Base-by-base conservation (phyloP, 2,797 vertebrate species). In the Cephalopachus bancanus region DNA sequence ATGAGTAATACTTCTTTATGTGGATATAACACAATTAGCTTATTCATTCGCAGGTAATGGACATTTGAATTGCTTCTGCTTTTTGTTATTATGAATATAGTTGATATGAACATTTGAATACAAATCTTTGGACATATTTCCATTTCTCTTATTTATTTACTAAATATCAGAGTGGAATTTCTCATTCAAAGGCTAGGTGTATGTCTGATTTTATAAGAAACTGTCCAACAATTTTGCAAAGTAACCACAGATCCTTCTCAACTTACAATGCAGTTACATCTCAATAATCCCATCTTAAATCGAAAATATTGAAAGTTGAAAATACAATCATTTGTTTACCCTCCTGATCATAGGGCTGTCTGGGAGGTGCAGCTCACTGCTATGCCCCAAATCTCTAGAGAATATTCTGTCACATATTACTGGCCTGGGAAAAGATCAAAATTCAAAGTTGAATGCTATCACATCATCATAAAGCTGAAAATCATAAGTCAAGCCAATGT, bases 121-220 rank as follows among this genome's bases (percentile, higher is more conserved):
- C 10, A 14, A 53, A 11, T 53, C 55, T 81, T 92, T 76, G 33
- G 17, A 30, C 9, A 22, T 30, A 24, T 51, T 94, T 94, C 93
- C n/a, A 49, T 93, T 90, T 84, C 15, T 72, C 10, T 76, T 89
- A 86, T 44, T 44, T 44, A 10, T 10, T 65, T 93, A 71, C 74
- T 85, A 78, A 71, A 81, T 76, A 67, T 2, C 7, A 9, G n/a
- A 74, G 24, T 37, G 83, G 62, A 75, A 64, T 44, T 83, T 26
- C 2, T 86, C 6, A 2, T 3, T 93, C 30, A 90, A 76, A 62
- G 78, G 59, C 22, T 49, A 65, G 85, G 10, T 10, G 17, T 37
- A 44, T 44, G 4, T 60, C 83, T 80, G 71, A 83, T 89, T 89
- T 92, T 84, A 67, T 19, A 59, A 71, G 55, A 94, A 76, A 65